phyloP scores from a whole-genome alignment of 2,888 invertebrate species.

The Nysson spinosus region DNA sequence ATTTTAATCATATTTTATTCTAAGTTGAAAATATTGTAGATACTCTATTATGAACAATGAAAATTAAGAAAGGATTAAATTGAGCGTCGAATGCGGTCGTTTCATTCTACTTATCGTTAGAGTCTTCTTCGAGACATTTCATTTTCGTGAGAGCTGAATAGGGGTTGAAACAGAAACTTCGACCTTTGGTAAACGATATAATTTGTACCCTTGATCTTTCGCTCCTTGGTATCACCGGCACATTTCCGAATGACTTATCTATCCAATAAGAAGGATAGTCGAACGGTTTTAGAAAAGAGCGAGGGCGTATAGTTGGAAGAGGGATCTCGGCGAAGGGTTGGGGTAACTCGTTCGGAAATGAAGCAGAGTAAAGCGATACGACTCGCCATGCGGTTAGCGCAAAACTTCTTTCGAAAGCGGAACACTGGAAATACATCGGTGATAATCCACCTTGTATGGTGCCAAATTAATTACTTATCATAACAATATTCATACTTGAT shows the following conservation, averaged over 20 bases:
- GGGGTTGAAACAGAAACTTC: too few relatives aligned
- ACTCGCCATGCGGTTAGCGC: not conserved
- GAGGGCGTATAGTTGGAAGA: constrained; percentile 6
- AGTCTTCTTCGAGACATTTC: too few relatives aligned
- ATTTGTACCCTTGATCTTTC: constrained; percentile 15
- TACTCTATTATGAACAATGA: too few relatives aligned
- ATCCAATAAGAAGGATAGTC: constrained; percentile 19
- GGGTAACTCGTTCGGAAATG: constrained; percentile 10
- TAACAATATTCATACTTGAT: too few relatives aligned
- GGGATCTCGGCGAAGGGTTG: not conserved
- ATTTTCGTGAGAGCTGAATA: too few relatives aligned
- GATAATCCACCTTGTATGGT: constrained; percentile 7
- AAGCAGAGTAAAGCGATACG: constrained; percentile 15
- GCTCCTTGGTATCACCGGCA: constrained; percentile 6
- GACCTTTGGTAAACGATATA: too few relatives aligned
- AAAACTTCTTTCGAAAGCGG: constrained; percentile 23
- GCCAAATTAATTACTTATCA: too few relatives aligned
- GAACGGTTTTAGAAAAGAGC: constrained; percentile 23
- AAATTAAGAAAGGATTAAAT: too few relatives aligned
- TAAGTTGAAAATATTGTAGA: too few relatives aligned
- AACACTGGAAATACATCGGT: constrained; percentile 9
- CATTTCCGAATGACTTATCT: constrained; percentile 24
- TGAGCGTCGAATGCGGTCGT: too few relatives aligned
- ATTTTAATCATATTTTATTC: too few relatives aligned
- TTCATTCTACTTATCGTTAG: too few relatives aligned